Evolutionary conservation across 1,140 invertebrate species (phyloP), one percentile per base, ranked within the genome.

Genomic region (Nasonia giraulti): DNA sequence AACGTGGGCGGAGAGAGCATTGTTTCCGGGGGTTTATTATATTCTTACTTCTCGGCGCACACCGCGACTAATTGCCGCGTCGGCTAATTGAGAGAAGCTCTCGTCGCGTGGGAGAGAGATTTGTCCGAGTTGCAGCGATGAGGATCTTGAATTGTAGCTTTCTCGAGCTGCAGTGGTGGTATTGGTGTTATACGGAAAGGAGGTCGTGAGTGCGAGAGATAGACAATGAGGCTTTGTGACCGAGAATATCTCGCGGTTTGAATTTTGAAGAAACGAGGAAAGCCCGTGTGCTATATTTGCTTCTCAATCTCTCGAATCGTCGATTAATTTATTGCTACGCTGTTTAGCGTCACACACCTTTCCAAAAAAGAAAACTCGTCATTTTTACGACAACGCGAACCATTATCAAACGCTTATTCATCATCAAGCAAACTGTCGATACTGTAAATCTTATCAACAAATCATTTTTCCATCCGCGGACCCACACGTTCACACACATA

Each of bases 371-470:
- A 44, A 10, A 44, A 44, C 40, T 44, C 7, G 40, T 7, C 8
- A 10, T 44, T 44, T 44, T 44, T 44, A 44, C 40, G 33, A 44
- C 40, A 37, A 44, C 55, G 17, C 14, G 17, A 62, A 62, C 55
- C 55, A 62, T 62, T 62, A 20, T 62, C 20, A n/a, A 62, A n/a
- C 55, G 55, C 55, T 20, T 62, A 62, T 62, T 62, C 55, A 62
- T 62, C 55, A 62, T 62, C 55, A 62, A 62, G 6, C 17, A 62
- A 62, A 62, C 20, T 62, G 55, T 62, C 55, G 20, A 62, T 62
- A 62, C 55, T 62, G 55, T 17, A n/a, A 62, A 62, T 62, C 55
- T 62, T 62, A 62, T 62, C 55, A 62, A 62, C 55, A 62, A 62
- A 62, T 62, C 55, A 62, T 62, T 62, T 62, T 62, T 1, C 55